These are phyloP conservation scores for Notolepis coatsorum DNA, from an alignment of 2,797 vertebrate genomes.

Conservation along the genomic window DNA sequence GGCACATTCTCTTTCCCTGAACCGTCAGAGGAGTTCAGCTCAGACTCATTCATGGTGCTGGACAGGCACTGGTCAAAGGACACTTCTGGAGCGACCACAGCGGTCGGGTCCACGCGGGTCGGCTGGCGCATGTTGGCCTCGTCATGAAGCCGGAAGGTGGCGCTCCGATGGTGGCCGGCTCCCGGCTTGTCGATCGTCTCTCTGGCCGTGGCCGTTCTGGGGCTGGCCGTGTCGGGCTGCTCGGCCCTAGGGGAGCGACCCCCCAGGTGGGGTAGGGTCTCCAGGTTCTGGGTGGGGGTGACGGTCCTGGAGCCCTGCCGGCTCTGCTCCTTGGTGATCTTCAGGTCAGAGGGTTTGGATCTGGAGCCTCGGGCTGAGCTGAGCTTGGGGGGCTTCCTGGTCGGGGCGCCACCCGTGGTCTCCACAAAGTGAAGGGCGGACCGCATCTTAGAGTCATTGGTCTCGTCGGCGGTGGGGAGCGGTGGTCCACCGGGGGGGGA, in stretches of 20 bases:
- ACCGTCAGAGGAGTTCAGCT: slow-evolving; percentile 70
- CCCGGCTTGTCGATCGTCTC: slow-evolving; percentile 74
- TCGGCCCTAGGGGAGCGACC: slow-evolving; percentile 80
- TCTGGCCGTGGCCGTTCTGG: slow-evolving; percentile 45
- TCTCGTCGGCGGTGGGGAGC: slow-evolving; percentile 64
- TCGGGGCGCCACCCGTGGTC: slow-evolving; percentile 66
- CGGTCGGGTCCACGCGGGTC: slow-evolving; percentile 68
- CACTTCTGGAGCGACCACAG: slow-evolving; percentile 50
- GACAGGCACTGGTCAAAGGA: slow-evolving; percentile 74
- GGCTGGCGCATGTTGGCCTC: slow-evolving; percentile 86
- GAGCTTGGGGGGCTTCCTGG: slow-evolving; percentile 88
- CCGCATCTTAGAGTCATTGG: slow-evolving; percentile 82
- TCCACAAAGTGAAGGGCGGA: slow-evolving; percentile 86
- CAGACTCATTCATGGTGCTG: slow-evolving; percentile 65
- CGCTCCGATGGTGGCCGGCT: slow-evolving; percentile 65
- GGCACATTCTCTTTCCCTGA: slow-evolving; percentile 77
- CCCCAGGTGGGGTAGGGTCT: slow-evolving; percentile 78
- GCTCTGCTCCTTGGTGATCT: slow-evolving; percentile 86
- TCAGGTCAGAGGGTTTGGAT: slow-evolving; percentile 88
- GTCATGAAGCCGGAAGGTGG: slow-evolving; percentile 84
- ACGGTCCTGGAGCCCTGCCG: slow-evolving; percentile 81
- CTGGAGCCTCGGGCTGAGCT: slow-evolving; percentile 84
- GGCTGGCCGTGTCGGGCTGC: slow-evolving; percentile 42
- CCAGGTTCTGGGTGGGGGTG: slow-evolving; percentile 84
- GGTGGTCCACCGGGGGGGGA: slow-evolving; percentile 70